phyloP scores from a whole-genome alignment of 2,797 vertebrate species.

The Rhinogobio ventralis region DNA sequence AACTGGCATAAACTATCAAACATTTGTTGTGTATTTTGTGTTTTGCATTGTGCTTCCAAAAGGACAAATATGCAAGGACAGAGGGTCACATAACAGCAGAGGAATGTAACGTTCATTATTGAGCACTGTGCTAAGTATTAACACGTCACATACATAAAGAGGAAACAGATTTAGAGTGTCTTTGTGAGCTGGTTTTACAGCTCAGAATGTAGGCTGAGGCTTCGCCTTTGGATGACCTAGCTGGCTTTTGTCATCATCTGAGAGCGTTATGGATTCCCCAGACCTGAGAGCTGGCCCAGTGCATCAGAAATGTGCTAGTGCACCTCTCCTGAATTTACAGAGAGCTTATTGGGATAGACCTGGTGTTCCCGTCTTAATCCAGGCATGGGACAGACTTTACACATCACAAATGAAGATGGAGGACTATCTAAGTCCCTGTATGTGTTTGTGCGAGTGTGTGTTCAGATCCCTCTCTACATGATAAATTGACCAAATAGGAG shows the following conservation, averaged over 20 bases:
- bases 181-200: constrained; percentile 45
- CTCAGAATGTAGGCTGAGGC: constrained; percentile 44
- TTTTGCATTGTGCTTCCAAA: constrained; percentile 20
- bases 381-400: constrained; percentile 35
- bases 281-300: constrained; percentile 47
- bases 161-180: constrained; percentile 36
- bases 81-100: constrained; percentile 15
- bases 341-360: constrained; percentile 53
- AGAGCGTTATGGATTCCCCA: constrained; percentile 61
- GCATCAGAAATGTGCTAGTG: constrained; percentile 51
- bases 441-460: background rate
- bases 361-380: constrained; percentile 39
- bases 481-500: constrained; percentile 33
- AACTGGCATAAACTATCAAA: constrained; percentile 2
- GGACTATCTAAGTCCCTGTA: constrained; percentile 14
- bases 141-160: constrained; percentile 36
- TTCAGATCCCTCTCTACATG: constrained; percentile 1
- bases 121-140: constrained; percentile 40
- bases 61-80: constrained; percentile 4
- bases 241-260: constrained; percentile 58
- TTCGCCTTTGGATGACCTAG: constrained; percentile 49
- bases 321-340: constrained; percentile 52
- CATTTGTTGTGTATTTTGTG: constrained; percentile 1
- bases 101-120: constrained; percentile 21
- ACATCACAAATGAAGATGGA: constrained; percentile 52